Percentiles rank a stretch among this genome's conserved stretches.
These are phyloP conservation scores for Eretmochelys imbricata DNA, from an alignment of 2,113 vertebrate species.

Conservation along the genomic window DNA sequence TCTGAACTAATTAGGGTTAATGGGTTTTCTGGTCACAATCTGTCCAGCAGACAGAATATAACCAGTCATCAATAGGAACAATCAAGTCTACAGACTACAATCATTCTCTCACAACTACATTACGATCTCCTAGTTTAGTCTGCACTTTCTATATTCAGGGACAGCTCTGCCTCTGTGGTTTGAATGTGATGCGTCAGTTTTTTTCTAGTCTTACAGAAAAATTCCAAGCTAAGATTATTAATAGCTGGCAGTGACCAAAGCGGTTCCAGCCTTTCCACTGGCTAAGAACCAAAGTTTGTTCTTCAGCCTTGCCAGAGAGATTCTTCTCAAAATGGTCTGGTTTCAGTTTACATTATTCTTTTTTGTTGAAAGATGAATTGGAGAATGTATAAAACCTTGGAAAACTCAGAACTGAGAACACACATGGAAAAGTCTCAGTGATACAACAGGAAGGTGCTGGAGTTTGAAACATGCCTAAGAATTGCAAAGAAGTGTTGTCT, in stretches of 20 bases:
- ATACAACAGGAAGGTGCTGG: not conserved
- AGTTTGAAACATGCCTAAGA: not conserved
- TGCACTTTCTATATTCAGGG: not conserved
- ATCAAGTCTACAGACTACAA: not conserved
- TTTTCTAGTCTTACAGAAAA: not conserved
- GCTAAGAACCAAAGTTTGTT: not conserved
- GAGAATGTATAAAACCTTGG: not conserved
- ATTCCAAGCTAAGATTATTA: not conserved
- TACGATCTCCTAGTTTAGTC: not conserved
- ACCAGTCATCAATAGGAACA: not conserved
- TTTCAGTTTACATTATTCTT: not conserved
- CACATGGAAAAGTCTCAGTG: not conserved
- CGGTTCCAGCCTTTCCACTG: slow-evolving; percentile 9
- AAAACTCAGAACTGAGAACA: not conserved
- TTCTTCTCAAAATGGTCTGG: not conserved
- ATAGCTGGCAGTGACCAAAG: not conserved
- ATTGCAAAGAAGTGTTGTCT: not conserved
- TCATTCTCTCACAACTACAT: not conserved
- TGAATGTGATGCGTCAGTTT: not conserved
- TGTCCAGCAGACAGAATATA: not conserved
- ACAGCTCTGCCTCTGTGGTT: not conserved
- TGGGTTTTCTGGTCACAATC: not conserved
- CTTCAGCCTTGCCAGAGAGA: not conserved
- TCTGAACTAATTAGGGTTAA: not conserved
- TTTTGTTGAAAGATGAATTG: not conserved